Conservation (phyloP, 2,113 vertebrate genomes). For the Dasypus novemcinctus region DNA sequence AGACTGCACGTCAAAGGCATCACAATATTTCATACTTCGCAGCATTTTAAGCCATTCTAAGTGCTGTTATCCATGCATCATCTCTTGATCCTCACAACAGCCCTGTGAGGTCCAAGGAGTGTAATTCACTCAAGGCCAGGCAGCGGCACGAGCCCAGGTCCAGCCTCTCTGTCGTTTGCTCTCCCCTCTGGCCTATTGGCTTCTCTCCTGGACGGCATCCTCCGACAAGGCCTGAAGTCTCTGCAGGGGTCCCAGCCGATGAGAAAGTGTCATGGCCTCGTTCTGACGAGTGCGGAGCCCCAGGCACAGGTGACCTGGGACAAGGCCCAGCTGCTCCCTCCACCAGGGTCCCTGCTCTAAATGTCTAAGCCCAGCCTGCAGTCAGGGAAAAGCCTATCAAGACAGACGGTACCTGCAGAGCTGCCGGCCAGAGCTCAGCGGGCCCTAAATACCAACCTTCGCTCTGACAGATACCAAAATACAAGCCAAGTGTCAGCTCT, state of each 20-base stretch:
- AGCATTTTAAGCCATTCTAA: not conserved
- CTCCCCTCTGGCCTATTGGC: not conserved
- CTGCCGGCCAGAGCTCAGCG: slow-evolving; percentile 11
- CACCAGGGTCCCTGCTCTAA: not conserved
- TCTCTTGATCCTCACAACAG: not conserved
- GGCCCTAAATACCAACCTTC: slow-evolving; percentile 23
- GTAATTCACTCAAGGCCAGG: not conserved
- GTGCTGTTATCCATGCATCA: not conserved
- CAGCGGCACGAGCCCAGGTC: not conserved
- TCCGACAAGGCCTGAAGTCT: not conserved
- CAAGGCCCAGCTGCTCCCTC: slow-evolving; percentile 5
- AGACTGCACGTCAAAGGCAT: not conserved
- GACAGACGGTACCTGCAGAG: slow-evolving; percentile 56
- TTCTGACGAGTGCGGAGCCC: not conserved
- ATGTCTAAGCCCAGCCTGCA: not conserved
- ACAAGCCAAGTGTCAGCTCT: slow-evolving; percentile 55
- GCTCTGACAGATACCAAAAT: slow-evolving; percentile 47
- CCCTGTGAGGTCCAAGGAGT: not conserved
- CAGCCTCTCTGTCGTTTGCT: not conserved
- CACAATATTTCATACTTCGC: not conserved
- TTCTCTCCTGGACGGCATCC: not conserved
- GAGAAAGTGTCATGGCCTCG: not conserved
- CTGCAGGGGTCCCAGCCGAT: not conserved
- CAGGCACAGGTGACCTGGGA: not conserved
- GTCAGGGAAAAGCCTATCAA: slow-evolving; percentile 51